These are phyloP conservation scores for Phaethon lepturus DNA, from an alignment of 2,113 vertebrate species.

Conservation along the genomic window DNA sequence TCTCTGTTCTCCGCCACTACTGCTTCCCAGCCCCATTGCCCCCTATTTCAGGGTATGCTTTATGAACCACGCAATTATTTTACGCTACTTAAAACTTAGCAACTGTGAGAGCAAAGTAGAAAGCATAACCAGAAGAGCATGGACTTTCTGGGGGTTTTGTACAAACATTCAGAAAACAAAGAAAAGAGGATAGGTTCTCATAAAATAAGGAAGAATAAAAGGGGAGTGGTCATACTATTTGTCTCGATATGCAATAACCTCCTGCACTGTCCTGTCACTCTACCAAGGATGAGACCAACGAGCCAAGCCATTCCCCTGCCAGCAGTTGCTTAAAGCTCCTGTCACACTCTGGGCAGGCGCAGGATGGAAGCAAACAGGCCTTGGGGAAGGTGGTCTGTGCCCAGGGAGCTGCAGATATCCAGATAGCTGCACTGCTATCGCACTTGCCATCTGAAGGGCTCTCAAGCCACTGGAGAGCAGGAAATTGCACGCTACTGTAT, in stretches of 20 bases:
- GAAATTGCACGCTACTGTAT: fast-evolving
- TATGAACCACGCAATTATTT: neutral
- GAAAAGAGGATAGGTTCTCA: neutral
- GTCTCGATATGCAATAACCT: fast-evolving
- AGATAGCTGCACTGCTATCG: neutral
- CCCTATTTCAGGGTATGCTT: neutral
- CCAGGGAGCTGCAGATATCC: neutral
- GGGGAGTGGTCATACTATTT: neutral
- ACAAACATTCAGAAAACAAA: neutral
- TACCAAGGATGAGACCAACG: fast-evolving
- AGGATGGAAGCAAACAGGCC: neutral
- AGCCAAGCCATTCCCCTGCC: neutral
- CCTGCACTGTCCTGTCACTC: neutral
- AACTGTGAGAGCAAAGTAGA: neutral
- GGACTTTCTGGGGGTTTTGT: neutral
- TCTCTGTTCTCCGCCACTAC: fast-evolving
- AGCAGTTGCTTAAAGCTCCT: neutral
- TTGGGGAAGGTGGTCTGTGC: neutral
- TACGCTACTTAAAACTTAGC: neutral
- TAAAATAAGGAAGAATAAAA: neutral
- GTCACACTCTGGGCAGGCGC: neutral
- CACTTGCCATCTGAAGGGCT: neutral
- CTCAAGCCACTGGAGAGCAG: neutral
- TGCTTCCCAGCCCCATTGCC: neutral
- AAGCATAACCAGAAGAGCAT: neutral